Base-by-base conservation (phyloP, 2,797 vertebrate species). In the Cynodonichthys magdalenae region DNA sequence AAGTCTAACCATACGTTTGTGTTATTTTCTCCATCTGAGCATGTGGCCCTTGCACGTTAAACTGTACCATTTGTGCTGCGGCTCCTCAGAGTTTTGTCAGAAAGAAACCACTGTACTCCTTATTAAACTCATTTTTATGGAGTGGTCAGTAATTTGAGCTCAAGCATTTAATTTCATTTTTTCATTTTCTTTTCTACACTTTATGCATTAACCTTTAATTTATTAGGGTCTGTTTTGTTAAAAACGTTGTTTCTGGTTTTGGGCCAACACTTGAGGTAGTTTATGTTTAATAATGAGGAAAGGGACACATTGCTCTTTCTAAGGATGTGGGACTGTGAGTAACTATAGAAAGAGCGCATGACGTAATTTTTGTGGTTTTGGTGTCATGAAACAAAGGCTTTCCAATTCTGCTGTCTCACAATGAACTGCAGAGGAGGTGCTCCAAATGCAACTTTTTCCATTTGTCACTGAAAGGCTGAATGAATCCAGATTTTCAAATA, bases 361-460 rank as follows among this genome's bases (percentile, higher is more conserved):
- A 74, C 42, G 50, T 72, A 54, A 79, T 45, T 29, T 12, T 46
- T 81, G 66, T 75, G 78, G 79, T 66, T 84, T 72, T 24, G 47
- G 53, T 63, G 42, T 71, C 57, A 83, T 71, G 52, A 76, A 71
- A 81, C 71, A 74, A 72, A 81, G 27, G 47, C 42, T 78, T 71
- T 79, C 54, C 71, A 55, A 47, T 44, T 73, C 57, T 74, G 60
- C 45, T 74, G 67, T 65, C 69, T 72, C 58, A 67, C 66, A 74
- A n/a, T 14, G 59, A 45, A 48, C 48, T 12, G 59, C 14, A 63
- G 53, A 75, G 44, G 66, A 81, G 63, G 71, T 74, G 80, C 61
- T 51, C 53, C 68, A 66, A 73, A 71, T 17, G 59, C 64, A 86
- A 69, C 63, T 84, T 62, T 83, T 85, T 90, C 86, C 87, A 85